Evolutionary conservation across 2,113 vertebrate genomes (phyloP).

Genomic region (Thryonomys swinderianus): DNA sequence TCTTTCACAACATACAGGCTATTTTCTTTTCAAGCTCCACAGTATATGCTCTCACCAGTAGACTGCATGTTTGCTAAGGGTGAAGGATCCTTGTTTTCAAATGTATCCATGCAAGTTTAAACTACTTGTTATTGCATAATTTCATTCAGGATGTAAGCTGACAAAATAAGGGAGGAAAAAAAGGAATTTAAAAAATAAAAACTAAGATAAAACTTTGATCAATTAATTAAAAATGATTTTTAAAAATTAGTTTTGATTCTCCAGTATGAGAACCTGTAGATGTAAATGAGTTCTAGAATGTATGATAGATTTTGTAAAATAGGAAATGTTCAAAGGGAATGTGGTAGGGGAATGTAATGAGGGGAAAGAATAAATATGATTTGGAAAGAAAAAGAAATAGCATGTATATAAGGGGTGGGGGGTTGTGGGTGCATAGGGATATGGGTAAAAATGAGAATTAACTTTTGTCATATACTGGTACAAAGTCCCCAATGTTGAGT

Average conservation of each 20-base stretch:
- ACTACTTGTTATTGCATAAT: not conserved
- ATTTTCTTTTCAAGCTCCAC: not conserved
- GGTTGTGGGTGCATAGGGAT: no score
- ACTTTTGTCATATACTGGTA: no score
- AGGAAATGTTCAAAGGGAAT: no score
- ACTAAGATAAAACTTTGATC: not conserved
- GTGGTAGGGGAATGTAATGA: no score
- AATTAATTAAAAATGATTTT: not conserved
- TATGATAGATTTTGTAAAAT: no score
- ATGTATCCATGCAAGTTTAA: not conserved
- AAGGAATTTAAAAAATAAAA: not conserved
- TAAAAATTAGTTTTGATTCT: conserved; percentile 3
- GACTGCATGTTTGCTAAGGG: not conserved
- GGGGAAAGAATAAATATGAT: no score
- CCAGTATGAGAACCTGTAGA: no score
- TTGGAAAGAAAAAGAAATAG: no score
- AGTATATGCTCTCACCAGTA: not conserved
- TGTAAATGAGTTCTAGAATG: no score
- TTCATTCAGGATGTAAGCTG: not conserved
- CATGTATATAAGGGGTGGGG: no score
- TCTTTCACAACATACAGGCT: not conserved
- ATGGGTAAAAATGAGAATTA: no score
- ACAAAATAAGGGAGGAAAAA: not conserved
- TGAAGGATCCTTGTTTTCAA: not conserved
- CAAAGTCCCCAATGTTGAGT: no score